Percentiles rank a stretch among this genome's conserved stretches.
These are phyloP conservation scores for Gallinago solitaria DNA, from an alignment of 2,797 vertebrate species.

Conservation along the genomic window DNA sequence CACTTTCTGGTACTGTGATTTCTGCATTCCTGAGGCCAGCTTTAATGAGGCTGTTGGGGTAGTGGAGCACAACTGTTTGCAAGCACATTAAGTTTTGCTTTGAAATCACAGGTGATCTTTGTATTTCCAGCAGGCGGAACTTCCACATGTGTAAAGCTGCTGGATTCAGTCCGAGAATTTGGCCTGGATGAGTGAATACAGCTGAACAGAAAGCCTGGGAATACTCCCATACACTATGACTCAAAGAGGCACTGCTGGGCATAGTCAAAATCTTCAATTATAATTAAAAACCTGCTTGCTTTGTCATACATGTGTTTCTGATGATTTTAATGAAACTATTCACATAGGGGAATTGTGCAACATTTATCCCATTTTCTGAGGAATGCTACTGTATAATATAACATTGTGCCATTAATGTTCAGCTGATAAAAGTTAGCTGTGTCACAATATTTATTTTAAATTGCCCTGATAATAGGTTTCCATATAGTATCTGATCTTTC, in stretches of 20 bases:
- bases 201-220: not conserved
- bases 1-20: not conserved
- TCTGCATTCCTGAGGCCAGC: not conserved
- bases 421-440: not conserved
- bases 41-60: not conserved
- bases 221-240: not conserved
- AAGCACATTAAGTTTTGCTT: not conserved
- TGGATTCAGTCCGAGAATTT: constrained; percentile 15
- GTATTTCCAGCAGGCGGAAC: not conserved
- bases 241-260: not conserved
- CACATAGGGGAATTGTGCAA: not conserved
- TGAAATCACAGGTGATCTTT: constrained; percentile 27
- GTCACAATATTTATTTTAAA: not conserved
- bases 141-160: not conserved
- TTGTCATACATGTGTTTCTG: not conserved
- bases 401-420: not conserved
- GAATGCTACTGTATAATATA: not conserved
- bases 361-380: not conserved
- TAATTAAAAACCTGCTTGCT: not conserved
- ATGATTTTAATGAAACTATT: not conserved
- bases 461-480: not conserved
- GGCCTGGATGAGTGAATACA: not conserved
- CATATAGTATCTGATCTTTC: not conserved
- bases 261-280: not conserved
- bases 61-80: not conserved